Evolutionary conservation across 2,113 vertebrate species (phyloP), one percentile per base, ranked within the genome.

Genomic region (Oncorhynchus kisutch): DNA sequence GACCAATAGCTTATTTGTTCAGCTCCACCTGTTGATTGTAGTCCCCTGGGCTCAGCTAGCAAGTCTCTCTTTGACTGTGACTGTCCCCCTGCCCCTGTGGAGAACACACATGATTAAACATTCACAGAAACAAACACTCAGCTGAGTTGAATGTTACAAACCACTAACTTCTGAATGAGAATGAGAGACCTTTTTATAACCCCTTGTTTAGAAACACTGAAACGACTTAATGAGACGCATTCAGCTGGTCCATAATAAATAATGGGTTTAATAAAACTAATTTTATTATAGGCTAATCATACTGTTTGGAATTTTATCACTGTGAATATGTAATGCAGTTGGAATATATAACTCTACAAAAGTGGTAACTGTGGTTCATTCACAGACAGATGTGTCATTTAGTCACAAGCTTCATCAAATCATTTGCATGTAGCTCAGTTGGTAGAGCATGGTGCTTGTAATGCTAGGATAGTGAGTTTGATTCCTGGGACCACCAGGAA

Each of bases 1-100:
- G 84, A 90, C 90, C 91, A 90, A 91, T 91, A 85, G 87, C 39
- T 45, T 45, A 86, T 83, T 76, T 48, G 87, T 88, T 87, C 84
- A 82, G 85, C 86, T 87, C 83, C 89, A 85, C 81, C 88, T 89
- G 85, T 78, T 92, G 71, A 86, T 82, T 48, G 76, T 76, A 80
- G 79, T 84, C 82, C 87, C 87, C 83, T 72, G 83, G 84, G 75
- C 77, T 54, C 51, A 54, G 51, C 51, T 5, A 54, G 14, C 51
- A 84, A 87, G 87, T 88, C 81, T 84, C 84, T 12, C n/a, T 20
- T 9, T 51, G 27, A n/a, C 57, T 73, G 13, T 79, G 72, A 82
- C 82, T 82, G 78, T 72, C 66, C 54, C 72, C 31, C 83, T 71
- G 34, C 70, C 74, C 82, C 80, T 78, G 82, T 71, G 78, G 78